These are phyloP conservation scores for Nasonovia ribisnigri DNA, from an alignment of 2,888 invertebrate species.

Conservation along the genomic window DNA sequence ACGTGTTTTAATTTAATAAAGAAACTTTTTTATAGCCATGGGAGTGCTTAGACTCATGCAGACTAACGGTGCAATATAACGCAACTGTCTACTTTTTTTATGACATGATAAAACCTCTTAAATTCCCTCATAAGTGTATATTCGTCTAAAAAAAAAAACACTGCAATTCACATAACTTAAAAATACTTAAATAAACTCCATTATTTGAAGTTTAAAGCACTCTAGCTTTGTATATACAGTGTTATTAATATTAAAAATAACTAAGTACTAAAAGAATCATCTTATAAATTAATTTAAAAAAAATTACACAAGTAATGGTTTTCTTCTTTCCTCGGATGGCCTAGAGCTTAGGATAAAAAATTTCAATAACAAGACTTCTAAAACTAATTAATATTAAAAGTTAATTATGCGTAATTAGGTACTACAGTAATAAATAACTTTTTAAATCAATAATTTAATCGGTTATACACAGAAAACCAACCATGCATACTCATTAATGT, in stretches of 20 bases:
- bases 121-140: constrained; percentile 6
- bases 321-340: background rate
- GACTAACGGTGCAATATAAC: constrained; percentile 47
- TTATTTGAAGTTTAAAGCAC: background rate
- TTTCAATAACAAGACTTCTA: background rate
- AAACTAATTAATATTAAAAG: background rate
- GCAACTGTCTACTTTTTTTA: constrained; percentile 48
- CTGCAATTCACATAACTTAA: constrained; percentile 26
- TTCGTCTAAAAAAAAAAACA: background rate
- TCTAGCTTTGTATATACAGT: background rate
- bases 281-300: background rate
- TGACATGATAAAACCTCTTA: constrained; percentile 25
- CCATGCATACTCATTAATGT: background rate
- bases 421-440: background rate
- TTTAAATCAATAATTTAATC: background rate
- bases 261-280: background rate
- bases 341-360: background rate
- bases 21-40: constrained; percentile 45
- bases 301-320: background rate
- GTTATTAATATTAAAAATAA: background rate
- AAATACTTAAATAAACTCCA: constrained; percentile 2
- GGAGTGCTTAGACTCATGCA: constrained; percentile 39
- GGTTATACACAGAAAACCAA: background rate
- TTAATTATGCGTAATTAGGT: background rate
- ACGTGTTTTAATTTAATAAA: constrained; percentile 62